Evolutionary conservation across 2,797 vertebrate species (phyloP).

Genomic region (Silurus lanzhouensis): DNA sequence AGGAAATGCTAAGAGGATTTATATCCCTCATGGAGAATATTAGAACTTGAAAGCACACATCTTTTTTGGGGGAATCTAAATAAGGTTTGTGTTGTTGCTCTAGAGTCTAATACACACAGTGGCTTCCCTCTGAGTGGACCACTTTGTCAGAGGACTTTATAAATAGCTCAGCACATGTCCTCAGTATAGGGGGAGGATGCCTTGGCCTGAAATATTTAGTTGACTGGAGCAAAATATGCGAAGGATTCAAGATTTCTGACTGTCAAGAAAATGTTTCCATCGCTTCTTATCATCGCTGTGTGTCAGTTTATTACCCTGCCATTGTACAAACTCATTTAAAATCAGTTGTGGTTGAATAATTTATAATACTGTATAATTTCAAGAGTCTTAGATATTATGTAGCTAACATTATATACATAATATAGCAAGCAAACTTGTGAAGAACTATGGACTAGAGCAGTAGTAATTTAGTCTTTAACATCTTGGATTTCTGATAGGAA

Average conservation of each 20-base stretch:
- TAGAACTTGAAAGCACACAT: slow-evolving; percentile 27
- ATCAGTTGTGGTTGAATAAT: neutral
- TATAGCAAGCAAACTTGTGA: neutral
- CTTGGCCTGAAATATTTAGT: slow-evolving; percentile 47
- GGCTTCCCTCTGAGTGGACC: slow-evolving; percentile 72
- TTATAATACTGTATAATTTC: too few species aligned
- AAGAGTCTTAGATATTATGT: neutral
- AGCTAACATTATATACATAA: too few species aligned
- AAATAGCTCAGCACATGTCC: slow-evolving; percentile 76
- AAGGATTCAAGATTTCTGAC: neutral
- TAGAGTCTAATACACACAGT: slow-evolving; percentile 70
- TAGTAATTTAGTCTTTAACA: too few species aligned
- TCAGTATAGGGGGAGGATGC: slow-evolving; percentile 54
- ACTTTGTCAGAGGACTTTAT: slow-evolving; percentile 77
- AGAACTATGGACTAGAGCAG: neutral
- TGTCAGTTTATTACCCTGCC: neutral
- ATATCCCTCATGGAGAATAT: slow-evolving; percentile 48
- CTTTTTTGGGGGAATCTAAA: slow-evolving; percentile 38
- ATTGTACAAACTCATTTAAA: neutral
- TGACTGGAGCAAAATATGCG: slow-evolving; percentile 41
- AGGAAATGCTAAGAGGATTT: slow-evolving; percentile 34
- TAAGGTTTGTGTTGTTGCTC: slow-evolving; percentile 56
- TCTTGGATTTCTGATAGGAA: too few species aligned
- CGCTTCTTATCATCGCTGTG: neutral
- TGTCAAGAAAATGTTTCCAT: neutral